Evolutionary conservation across 2,113 vertebrate species (phyloP).

Genomic region (Vombatus ursinus): DNA sequence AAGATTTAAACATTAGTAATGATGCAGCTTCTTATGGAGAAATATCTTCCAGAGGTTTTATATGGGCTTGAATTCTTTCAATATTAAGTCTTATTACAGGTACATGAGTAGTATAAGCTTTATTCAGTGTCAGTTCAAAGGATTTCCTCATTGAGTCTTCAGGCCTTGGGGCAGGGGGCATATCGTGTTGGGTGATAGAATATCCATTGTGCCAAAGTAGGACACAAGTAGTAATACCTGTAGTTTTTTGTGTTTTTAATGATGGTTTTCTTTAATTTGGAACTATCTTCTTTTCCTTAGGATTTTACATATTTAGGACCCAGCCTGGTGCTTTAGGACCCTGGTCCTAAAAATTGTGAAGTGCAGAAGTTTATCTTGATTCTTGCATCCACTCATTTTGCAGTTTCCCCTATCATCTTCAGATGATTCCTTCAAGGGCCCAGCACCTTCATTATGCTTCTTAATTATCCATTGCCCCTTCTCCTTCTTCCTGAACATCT

Average conservation of each 20-base stretch:
- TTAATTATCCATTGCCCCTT: not conserved
- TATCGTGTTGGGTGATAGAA: not conserved
- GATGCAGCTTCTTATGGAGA: not conserved
- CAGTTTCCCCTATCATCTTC: not conserved
- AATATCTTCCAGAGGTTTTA: slow-evolving; percentile 63
- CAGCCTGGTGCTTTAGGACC: not conserved
- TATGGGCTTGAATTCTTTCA: slow-evolving; percentile 63
- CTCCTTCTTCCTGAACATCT: not conserved
- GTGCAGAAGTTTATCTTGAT: not conserved
- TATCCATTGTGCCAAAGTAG: not conserved
- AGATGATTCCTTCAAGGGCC: not conserved
- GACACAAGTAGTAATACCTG: not conserved
- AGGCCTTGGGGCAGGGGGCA: not conserved
- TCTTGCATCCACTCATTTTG: not conserved
- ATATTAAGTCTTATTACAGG: slow-evolving; percentile 65
- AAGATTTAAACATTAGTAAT: slow-evolving; percentile 55
- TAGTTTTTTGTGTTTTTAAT: not conserved
- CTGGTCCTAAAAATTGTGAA: not conserved
- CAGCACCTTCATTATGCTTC: not conserved
- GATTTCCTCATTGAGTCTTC: not conserved
- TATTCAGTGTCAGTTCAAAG: not conserved
- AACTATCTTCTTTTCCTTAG: not conserved
- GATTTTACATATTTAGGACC: not conserved
- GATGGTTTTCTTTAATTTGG: not conserved
- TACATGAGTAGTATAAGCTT: not conserved